phyloP scores from a whole-genome alignment of 2,888 invertebrate species.

The Microplitis manilae region DNA sequence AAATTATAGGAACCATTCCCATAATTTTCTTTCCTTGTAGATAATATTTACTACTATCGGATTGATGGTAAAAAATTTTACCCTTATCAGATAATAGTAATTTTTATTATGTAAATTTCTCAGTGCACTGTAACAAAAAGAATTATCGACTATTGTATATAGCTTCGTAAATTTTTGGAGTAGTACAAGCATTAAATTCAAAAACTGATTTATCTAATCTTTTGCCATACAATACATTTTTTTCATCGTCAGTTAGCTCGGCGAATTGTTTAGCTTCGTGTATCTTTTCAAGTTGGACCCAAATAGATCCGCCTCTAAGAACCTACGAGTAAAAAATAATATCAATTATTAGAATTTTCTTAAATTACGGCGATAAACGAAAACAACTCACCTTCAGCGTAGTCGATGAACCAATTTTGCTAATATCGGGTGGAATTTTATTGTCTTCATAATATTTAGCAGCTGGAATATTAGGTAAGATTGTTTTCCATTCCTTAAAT shows the following conservation, averaged over 20 bases:
- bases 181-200: slow-evolving; percentile 74
- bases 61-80: no score
- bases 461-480: slow-evolving; percentile 70
- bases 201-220: slow-evolving; percentile 75
- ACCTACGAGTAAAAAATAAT: slow-evolving; percentile 63
- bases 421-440: slow-evolving; percentile 82
- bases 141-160: no score
- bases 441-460: slow-evolving; percentile 70
- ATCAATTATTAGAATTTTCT: background rate
- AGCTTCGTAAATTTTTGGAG: slow-evolving; percentile 60
- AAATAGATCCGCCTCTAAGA: slow-evolving; percentile 68
- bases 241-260: slow-evolving; percentile 62
- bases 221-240: slow-evolving; percentile 72
- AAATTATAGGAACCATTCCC: no score
- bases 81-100: no score
- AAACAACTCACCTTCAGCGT: slow-evolving; percentile 79
- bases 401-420: slow-evolving; percentile 82
- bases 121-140: no score
- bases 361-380: background rate
- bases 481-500: slow-evolving; percentile 76
- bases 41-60: no score
- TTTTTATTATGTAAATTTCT: no score
- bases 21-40: no score
- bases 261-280: slow-evolving; percentile 69
- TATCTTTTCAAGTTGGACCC: slow-evolving; percentile 69